A percentile compares a stretch with the other conserved stretches of the same genome.
These are phyloP conservation scores for Passerculus sandwichensis DNA, from an alignment of 2,797 vertebrate species.

Conservation along the genomic window DNA sequence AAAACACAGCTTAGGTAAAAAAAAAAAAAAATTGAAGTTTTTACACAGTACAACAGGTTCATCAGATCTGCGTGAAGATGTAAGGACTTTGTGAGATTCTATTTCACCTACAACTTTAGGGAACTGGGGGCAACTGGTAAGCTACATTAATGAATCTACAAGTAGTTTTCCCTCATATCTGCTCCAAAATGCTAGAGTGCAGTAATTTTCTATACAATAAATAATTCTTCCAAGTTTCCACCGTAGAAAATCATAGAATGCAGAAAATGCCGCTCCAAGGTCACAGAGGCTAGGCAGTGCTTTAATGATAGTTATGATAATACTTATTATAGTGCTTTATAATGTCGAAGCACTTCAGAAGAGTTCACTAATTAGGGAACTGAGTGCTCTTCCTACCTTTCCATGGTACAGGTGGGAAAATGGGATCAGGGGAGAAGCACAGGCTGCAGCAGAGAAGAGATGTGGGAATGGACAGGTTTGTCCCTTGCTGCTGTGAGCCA, in stretches of 20 bases:
- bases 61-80: slow-evolving; percentile 80
- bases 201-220: slow-evolving; percentile 78
- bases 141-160: slow-evolving; percentile 69
- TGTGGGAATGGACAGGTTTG: background rate
- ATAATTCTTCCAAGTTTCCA: slow-evolving; percentile 72
- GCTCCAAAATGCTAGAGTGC: slow-evolving; percentile 69
- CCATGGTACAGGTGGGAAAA: background rate
- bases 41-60: slow-evolving; percentile 91
- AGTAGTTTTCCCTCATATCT: slow-evolving; percentile 63
- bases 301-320: slow-evolving; percentile 48
- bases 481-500: background rate
- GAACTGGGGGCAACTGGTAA: slow-evolving; percentile 67
- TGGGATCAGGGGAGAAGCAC: background rate
- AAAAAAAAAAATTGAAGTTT: slow-evolving; percentile 78
- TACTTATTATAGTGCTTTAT: slow-evolving; percentile 65
- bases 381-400: background rate
- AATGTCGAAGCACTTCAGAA: slow-evolving; percentile 34
- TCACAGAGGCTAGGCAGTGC: slow-evolving; percentile 65
- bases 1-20: slow-evolving; percentile 93
- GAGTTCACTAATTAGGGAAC: slow-evolving; percentile 17
- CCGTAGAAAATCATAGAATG: slow-evolving; percentile 52
- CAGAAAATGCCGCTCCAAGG: slow-evolving; percentile 49
- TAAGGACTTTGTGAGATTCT: slow-evolving; percentile 73
- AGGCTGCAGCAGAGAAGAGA: background rate
- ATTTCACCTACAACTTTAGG: slow-evolving; percentile 57